Base-by-base conservation (phyloP, 1,140 invertebrate genomes). In the Papilio machaon region DNA sequence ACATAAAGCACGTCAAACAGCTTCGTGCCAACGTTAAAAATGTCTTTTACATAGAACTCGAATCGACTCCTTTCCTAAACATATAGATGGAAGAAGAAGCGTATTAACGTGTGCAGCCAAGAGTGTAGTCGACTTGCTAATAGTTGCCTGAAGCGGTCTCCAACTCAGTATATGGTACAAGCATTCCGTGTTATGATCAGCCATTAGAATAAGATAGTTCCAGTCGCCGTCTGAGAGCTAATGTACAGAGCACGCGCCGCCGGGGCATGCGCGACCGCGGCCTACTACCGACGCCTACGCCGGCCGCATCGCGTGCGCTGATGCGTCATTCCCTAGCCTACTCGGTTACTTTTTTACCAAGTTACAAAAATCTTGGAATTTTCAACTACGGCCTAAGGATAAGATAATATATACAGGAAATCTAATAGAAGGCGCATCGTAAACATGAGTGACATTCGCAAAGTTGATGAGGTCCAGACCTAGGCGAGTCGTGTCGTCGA, bases 1-100 rank as follows among this genome's bases (percentile, higher is more conserved):
- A 94, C 91, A 94, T 90, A 91, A 89, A 94, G 93, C 93, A 94
- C 93, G 92, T 93, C 91, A 94, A 94, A 94, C 91, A 94, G 92
- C 91, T 91, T 94, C 92, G 93, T 94, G 91, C 90, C 83, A 92
- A 92, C 91, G 89, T 91, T 86, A 86, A 92, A 88, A 89, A 82
- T 90, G 87, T 91, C 82, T 82, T 88, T 87, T 85, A 92, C 90
- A 93, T 89, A 92, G 84, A 91, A 86, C 83, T 85, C 85, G 83
- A 90, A 89, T 90, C 86, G 84, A 83, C 87, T 88, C 87, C 85
- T 89, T 87, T 88, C 91, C 91, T 93, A 92, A 93, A 92, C 92
- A 94, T 86, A 93, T 87, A 94, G 85, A 94, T 94, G 91, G 90
- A 94, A 94, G 92, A 94, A 89, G 89, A 94, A 94, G 92, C 93